These are phyloP conservation scores for Erebia epiphron DNA, from an alignment of 2,888 invertebrate species.

Conservation along the genomic window DNA sequence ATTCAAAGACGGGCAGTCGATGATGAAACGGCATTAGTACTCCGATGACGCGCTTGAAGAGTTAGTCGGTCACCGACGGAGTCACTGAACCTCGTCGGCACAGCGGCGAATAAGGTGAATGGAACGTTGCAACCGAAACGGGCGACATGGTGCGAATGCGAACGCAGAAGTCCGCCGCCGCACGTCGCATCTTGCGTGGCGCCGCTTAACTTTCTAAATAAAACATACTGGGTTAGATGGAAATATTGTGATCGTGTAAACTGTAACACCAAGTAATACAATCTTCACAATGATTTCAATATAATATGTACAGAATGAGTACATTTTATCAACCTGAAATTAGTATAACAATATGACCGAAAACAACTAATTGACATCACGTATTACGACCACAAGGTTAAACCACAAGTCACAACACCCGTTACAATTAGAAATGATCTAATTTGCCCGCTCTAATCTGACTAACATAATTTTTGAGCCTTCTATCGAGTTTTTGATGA, in stretches of 20 bases:
- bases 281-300: not conserved
- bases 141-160: slow-evolving; percentile 56
- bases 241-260: slow-evolving; percentile 1
- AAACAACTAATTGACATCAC: not conserved
- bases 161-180: slow-evolving; percentile 45
- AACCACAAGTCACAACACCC: slow-evolving; percentile 3
- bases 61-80: slow-evolving; percentile 70
- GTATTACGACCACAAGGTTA: slow-evolving; percentile 7
- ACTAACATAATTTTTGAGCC: slow-evolving; percentile 29
- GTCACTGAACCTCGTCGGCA: slow-evolving; percentile 77
- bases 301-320: not conserved
- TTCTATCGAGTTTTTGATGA: not conserved
- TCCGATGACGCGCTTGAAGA: slow-evolving; percentile 72
- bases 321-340: not conserved
- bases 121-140: slow-evolving; percentile 77
- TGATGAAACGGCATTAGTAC: slow-evolving; percentile 76
- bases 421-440: slow-evolving; percentile 25
- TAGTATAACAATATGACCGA: not conserved
- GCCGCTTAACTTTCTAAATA: slow-evolving; percentile 73
- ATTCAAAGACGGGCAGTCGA: slow-evolving; percentile 67
- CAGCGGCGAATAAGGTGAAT: slow-evolving; percentile 76
- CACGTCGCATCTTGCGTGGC: slow-evolving; percentile 63
- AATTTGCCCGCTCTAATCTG: slow-evolving; percentile 30
- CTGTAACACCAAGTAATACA: not conserved
- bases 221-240: slow-evolving; percentile 51